Evolutionary conservation across 2,888 invertebrate genomes (phyloP).

Genomic region (Cremastinae sp.): DNA sequence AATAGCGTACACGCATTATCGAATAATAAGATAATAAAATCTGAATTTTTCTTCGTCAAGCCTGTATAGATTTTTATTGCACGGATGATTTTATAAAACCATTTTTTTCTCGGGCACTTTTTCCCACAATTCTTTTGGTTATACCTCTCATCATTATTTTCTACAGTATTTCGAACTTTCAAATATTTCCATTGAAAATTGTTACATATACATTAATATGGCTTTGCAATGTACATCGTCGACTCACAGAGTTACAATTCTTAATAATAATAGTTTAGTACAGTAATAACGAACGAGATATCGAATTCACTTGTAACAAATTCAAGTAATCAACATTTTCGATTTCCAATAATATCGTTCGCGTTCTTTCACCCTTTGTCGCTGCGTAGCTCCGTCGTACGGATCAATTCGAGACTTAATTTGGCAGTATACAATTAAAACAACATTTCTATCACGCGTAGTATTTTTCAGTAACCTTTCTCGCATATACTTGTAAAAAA

Average conservation of each 20-base stretch:
- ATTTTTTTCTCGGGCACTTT: conserved; percentile 20
- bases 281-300: conserved; percentile 39
- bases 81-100: conserved; percentile 45
- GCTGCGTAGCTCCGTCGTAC: too few relatives aligned
- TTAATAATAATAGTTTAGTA: conserved; percentile 44
- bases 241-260: conserved; percentile 36
- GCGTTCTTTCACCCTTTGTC: background rate
- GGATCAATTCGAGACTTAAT: conserved; percentile 30
- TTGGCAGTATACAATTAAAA: conserved; percentile 44
- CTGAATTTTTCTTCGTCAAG: conserved; percentile 27
- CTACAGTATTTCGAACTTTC: conserved; percentile 31
- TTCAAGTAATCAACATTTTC: conserved; percentile 18
- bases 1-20: conserved; percentile 59
- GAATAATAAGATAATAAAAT: conserved; percentile 39
- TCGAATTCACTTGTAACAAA: conserved; percentile 11
- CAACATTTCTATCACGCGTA: conserved; percentile 11
- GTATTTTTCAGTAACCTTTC: conserved; percentile 6
- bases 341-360: conserved; percentile 11
- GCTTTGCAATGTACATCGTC: conserved; percentile 52
- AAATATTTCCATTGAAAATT: conserved; percentile 26
- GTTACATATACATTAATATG: conserved; percentile 51
- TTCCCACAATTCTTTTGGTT: background rate
- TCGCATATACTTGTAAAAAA: background rate
- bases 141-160: conserved; percentile 22
- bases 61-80: conserved; percentile 48